Base-by-base conservation (phyloP, 2,113 vertebrate genomes). In the Anthoscopus minutus region DNA sequence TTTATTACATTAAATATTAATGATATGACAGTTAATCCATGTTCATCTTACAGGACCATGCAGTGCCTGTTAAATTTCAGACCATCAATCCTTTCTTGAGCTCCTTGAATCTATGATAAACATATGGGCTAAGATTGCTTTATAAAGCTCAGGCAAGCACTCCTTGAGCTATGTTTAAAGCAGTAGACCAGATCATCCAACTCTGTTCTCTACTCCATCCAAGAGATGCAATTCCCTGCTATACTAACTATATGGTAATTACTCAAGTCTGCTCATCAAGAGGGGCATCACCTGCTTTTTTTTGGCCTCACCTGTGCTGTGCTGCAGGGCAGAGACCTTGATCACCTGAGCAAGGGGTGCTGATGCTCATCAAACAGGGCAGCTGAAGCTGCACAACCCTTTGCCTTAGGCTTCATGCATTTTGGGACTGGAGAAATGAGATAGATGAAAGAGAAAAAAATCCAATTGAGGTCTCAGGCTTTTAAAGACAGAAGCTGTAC, bases 1-100 rank as follows among this genome's bases (percentile, higher is more conserved):
- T 95, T 93, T 78, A 84, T 86, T 93, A 47, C 21, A 47, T 60
- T 78, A 88, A 88, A 84, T 94, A 84, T 92, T 93, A 81, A 92
- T 69, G 44, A 5, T 56, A 3, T 30, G 60, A 86, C 38, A 81
- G 79, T 83, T 92, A 93, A 92, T 94, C 88, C 28, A 71, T 93
- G 90, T 78, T 92, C 69, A 74, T 86, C 22, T 81, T 54, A 44
- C 38, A 70, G 22, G 24, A 90, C 17, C 22, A 12, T 64, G 33
- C 54, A 77, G 67, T 35, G 71, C 80, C 79, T 77, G 28, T 65
- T 86, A 93, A 96, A 95, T 35, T 88, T 35, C 47, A 64, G 44
- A 10, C 33, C 62, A 92, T 78, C 9, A 21, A 86, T 86, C 35
- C 54, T 77, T 89, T 79, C 58, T 61, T 80, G 53, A 85, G 44